Base-by-base conservation (phyloP, 2,888 invertebrate genomes). In the Stegana nigrithorax region DNA sequence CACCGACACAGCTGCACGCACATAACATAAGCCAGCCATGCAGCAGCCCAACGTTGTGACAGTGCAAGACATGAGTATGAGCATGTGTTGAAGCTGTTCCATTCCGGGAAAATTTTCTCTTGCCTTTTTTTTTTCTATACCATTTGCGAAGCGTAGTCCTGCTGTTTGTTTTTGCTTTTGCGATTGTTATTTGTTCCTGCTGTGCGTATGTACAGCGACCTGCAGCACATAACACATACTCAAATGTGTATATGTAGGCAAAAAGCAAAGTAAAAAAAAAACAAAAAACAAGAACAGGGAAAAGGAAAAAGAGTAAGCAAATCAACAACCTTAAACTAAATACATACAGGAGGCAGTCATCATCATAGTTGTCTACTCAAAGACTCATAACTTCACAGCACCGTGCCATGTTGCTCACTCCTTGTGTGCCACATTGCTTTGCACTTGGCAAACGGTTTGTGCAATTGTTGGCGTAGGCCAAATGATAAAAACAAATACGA, bases 261-360 rank as follows among this genome's bases (percentile, higher is more conserved):
- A n/a, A n/a, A n/a, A n/a, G n/a, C n/a, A n/a, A n/a, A n/a, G n/a
- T n/a, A n/a, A n/a, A n/a, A n/a, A n/a, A n/a, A n/a, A n/a, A n/a
- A n/a, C n/a, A n/a, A n/a, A n/a, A n/a, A n/a, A n/a, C n/a, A n/a
- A n/a, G n/a, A n/a, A n/a, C n/a, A n/a, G n/a, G n/a, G n/a, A n/a
- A n/a, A n/a, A 73, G 72, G 68, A n/a, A n/a, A n/a, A n/a, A n/a
- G n/a, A n/a, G n/a, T n/a, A n/a, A n/a, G n/a, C n/a, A n/a, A n/a
- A n/a, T n/a, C n/a, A n/a, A n/a, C n/a, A n/a, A n/a, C n/a, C n/a
- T n/a, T n/a, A n/a, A n/a, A n/a, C n/a, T n/a, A n/a, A n/a, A n/a
- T n/a, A n/a, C 72, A 71, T 71, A 65, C 66, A 63, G 69, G 67
- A 69, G 67, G 64, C 63, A 68, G 73, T 12, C 23, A 23, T 12